Evolutionary conservation across 2,888 invertebrate species (phyloP).

Genomic region (Cephus pulcher): DNA sequence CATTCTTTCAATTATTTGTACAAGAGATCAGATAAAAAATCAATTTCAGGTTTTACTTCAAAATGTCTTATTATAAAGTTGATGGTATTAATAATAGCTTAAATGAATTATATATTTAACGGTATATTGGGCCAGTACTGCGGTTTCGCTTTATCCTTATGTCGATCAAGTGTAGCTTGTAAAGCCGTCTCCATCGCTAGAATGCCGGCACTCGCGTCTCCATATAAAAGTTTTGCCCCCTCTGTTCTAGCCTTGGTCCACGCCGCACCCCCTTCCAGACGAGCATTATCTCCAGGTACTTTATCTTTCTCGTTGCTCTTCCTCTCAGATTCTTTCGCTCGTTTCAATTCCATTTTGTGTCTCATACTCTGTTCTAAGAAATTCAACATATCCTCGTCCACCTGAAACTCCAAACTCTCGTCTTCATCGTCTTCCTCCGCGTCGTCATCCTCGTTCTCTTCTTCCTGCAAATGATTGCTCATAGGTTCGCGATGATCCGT

Average conservation of each 20-base stretch:
- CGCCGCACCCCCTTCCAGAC: slow-evolving; percentile 38
- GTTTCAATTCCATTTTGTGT: slow-evolving; percentile 67
- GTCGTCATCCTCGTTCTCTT: slow-evolving; percentile 26
- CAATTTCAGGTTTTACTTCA: too few species aligned
- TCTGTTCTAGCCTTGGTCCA: slow-evolving; percentile 59
- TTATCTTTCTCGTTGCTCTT: slow-evolving; percentile 21
- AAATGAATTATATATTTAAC: slow-evolving; percentile 65
- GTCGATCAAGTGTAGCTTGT: slow-evolving; percentile 74
- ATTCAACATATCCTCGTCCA: slow-evolving; percentile 74
- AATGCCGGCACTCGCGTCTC: slow-evolving; percentile 74
- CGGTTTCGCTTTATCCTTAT: slow-evolving; percentile 73
- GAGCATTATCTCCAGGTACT: slow-evolving; percentile 18
- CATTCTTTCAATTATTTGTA: slow-evolving; percentile 7
- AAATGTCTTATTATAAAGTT: too few species aligned
- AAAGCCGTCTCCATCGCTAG: slow-evolving; percentile 80
- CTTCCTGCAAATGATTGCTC: neutral
- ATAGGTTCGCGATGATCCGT: neutral
- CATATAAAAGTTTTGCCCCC: slow-evolving; percentile 72
- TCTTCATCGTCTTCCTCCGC: slow-evolving; percentile 48
- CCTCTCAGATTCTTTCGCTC: slow-evolving; percentile 39
- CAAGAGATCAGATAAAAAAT: slow-evolving; percentile 14
- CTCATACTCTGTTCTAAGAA: slow-evolving; percentile 73
- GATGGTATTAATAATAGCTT: too few species aligned
- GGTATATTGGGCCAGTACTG: slow-evolving; percentile 81
- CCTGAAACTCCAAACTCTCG: slow-evolving; percentile 68